Evolutionary conservation across 2,888 invertebrate species (phyloP).

Genomic region (Drosophila histrio): DNA sequence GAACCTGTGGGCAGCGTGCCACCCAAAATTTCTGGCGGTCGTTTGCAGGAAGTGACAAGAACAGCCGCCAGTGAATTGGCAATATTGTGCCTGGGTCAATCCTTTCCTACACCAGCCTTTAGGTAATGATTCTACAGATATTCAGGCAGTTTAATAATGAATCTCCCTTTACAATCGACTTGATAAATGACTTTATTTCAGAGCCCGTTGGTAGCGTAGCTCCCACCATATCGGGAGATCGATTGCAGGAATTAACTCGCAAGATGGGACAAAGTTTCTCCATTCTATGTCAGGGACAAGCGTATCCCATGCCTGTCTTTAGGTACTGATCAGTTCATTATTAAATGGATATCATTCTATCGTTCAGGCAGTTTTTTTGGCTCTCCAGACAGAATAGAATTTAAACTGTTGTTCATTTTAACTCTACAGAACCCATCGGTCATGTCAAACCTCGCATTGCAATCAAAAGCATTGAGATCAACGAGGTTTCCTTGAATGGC

Average conservation of each 20-base stretch:
- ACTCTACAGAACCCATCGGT: constrained; percentile 81
- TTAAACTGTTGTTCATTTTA: neutral
- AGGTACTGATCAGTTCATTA: constrained; percentile 85
- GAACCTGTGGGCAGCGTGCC: constrained; percentile 85
- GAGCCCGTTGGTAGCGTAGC: constrained; percentile 89
- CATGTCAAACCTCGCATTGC: constrained; percentile 82
- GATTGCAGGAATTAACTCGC: constrained; percentile 85
- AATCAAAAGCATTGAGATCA: constrained; percentile 82
- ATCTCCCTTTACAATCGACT: neutral
- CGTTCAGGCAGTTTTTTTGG: constrained; percentile 50
- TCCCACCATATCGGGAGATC: constrained; percentile 86
- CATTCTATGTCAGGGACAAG: constrained; percentile 90
- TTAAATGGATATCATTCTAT: neutral
- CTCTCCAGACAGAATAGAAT: accelerated
- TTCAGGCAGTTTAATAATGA: constrained; percentile 46
- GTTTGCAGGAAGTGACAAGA: constrained; percentile 85
- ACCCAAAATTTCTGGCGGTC: constrained; percentile 85
- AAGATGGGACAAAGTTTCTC: constrained; percentile 85
- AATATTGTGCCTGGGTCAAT: constrained; percentile 86
- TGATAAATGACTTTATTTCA: constrained; percentile 72
- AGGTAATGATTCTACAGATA: constrained; percentile 83
- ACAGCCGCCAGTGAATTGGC: constrained; percentile 65
- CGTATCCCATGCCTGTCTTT: constrained; percentile 90
- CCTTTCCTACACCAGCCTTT: constrained; percentile 86
- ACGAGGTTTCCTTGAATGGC: constrained; percentile 67